A percentile compares a stretch with the other conserved stretches of the same genome.
Evolutionary conservation across 2,113 vertebrate species (phyloP).

Genomic region (Nibea albiflora): DNA sequence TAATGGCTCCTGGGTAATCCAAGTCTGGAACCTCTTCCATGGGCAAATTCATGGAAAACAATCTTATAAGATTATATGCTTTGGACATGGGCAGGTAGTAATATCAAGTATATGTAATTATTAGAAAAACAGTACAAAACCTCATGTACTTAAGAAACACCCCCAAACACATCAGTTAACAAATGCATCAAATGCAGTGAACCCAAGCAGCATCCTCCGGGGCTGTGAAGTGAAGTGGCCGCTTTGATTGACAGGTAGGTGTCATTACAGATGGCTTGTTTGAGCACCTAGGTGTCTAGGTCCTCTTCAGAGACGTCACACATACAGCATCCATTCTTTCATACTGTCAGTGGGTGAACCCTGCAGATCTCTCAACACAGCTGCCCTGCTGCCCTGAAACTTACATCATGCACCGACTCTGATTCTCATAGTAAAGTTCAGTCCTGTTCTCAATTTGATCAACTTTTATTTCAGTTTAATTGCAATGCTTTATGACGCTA

Average conservation of each 20-base stretch:
- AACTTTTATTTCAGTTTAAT: neutral
- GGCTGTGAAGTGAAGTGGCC: no score
- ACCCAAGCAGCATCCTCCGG: no score
- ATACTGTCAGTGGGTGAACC: neutral
- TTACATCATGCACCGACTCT: neutral
- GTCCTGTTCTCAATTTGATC: neutral
- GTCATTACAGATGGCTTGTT: no score
- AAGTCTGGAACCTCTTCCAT: no score
- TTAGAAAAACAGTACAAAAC: neutral
- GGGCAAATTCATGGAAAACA: neutral
- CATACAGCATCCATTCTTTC: no score
- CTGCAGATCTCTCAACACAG: neutral
- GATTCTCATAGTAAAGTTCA: neutral
- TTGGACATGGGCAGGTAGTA: neutral
- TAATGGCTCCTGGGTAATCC: neutral
- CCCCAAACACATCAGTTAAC: neutral
- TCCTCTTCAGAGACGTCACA: no score
- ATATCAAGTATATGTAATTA: neutral
- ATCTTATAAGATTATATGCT: no score
- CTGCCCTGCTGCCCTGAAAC: neutral
- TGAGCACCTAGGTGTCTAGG: no score
- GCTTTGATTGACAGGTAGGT: no score
- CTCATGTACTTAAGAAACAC: neutral
- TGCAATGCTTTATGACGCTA: neutral
- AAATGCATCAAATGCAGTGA: no score